Percentiles rank a stretch among this genome's conserved stretches.
Conservation (phyloP, 1,140 invertebrate genomes). For the Listronotus oregonensis region DNA sequence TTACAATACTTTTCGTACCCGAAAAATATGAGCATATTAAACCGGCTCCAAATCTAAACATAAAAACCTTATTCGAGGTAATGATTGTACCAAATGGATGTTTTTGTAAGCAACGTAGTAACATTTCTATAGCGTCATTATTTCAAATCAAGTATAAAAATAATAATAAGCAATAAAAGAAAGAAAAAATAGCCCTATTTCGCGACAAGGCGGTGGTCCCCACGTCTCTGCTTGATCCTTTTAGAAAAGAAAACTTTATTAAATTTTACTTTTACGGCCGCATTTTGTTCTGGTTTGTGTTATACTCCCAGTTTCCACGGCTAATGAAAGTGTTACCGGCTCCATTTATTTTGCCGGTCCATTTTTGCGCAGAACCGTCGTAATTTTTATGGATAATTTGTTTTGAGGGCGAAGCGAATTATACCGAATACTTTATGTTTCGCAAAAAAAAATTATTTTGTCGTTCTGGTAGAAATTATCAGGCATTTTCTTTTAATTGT, state of each 20-base stretch:
- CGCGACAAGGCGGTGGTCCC: slow-evolving; percentile 31
- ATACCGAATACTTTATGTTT: slow-evolving; percentile 33
- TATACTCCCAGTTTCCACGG: slow-evolving; percentile 32
- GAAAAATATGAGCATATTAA: too few relatives aligned
- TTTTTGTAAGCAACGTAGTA: not conserved
- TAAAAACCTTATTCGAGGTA: slow-evolving; percentile 1
- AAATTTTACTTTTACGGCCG: slow-evolving; percentile 40
- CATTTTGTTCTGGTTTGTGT: slow-evolving; percentile 41
- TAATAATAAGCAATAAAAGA: slow-evolving; percentile 42
- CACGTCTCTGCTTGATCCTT: slow-evolving; percentile 32
- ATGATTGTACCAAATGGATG: slow-evolving; percentile 11
- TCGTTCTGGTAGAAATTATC: slow-evolving; percentile 20
- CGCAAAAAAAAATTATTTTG: slow-evolving; percentile 31
- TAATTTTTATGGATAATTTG: slow-evolving; percentile 42
- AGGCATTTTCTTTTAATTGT: slow-evolving; percentile 22
- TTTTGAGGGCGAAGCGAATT: slow-evolving; percentile 35
- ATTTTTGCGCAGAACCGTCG: slow-evolving; percentile 33
- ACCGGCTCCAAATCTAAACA: not conserved
- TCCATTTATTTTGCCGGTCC: slow-evolving; percentile 33
- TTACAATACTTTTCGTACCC: too few relatives aligned
- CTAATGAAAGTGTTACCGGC: slow-evolving; percentile 40
- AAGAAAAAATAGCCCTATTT: slow-evolving; percentile 36
- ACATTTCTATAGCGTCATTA: slow-evolving; percentile 17
- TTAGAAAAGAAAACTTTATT: slow-evolving; percentile 39
- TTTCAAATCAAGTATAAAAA: slow-evolving; percentile 29